Conservation (phyloP, 2,888 invertebrate genomes). For the Yponomeuta sedellus region DNA sequence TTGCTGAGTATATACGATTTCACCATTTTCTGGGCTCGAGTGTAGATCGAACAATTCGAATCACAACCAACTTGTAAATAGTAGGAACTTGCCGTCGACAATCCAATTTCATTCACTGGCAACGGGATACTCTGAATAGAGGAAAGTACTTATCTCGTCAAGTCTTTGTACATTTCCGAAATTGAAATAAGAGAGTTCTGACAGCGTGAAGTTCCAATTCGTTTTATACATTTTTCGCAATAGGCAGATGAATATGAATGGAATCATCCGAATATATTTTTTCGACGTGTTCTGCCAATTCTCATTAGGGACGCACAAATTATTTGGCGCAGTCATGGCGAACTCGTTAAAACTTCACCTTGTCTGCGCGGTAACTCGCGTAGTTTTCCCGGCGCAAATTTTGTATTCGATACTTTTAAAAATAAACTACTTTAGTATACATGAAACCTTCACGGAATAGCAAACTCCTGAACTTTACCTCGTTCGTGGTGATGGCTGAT, state of each 20-base stretch:
- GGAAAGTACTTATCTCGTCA: neutral
- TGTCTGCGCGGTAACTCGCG: neutral
- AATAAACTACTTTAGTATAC: neutral
- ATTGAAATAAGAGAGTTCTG: neutral
- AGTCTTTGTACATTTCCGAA: neutral
- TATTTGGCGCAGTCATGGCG: conserved; percentile 1
- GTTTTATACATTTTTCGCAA: neutral
- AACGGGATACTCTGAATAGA: neutral
- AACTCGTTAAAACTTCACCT: conserved; percentile 1
- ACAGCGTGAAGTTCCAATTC: neutral
- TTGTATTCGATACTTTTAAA: neutral
- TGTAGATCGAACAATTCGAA: neutral
- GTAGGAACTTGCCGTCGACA: neutral
- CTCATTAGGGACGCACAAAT: neutral
- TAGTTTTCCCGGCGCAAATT: neutral
- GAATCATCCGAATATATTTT: neutral
- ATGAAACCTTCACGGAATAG: no score
- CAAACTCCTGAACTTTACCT: conserved; percentile 36
- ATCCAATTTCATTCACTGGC: neutral
- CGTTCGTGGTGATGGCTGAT: conserved; percentile 55
- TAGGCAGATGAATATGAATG: neutral
- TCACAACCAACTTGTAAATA: neutral
- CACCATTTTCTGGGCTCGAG: neutral
- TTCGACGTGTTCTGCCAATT: neutral
- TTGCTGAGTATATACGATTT: no score